Percentiles rank a stretch among this genome's conserved stretches.
These are phyloP conservation scores for Metopolophium dirhodum DNA, from an alignment of 1,140 invertebrate species.

Conservation along the genomic window DNA sequence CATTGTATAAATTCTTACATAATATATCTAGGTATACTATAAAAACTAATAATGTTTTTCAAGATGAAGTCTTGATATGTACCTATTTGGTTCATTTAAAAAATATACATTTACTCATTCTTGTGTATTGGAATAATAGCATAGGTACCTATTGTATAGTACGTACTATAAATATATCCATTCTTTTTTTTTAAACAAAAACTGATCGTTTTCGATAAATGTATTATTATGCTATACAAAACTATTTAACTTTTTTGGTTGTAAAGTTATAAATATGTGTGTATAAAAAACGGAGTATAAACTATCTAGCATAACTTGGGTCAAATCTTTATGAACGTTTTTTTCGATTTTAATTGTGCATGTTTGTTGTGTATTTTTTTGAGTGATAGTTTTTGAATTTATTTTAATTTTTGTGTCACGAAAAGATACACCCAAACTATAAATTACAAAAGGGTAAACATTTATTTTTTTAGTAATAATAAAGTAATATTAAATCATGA, in stretches of 20 bases:
- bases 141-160: background rate
- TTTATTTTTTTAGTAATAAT: background rate
- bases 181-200: background rate
- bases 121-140: background rate
- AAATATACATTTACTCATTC: background rate
- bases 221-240: background rate
- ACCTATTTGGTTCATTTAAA: background rate
- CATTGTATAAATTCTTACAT: background rate
- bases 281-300: background rate
- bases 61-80: background rate
- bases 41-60: background rate
- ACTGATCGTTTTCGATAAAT: background rate
- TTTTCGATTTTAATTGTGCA: background rate
- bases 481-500: conserved; percentile 13
- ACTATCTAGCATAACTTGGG: background rate
- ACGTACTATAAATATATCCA: background rate
- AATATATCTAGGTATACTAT: background rate
- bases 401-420: background rate
- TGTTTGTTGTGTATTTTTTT: background rate
- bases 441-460: background rate
- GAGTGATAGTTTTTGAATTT: background rate
- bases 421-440: background rate
- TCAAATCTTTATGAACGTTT: background rate
- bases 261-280: background rate
- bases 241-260: background rate